Percentiles rank a stretch among this genome's conserved stretches.
phyloP scores from a whole-genome alignment of 2,797 vertebrate species.

The Knipowitschia caucasica region DNA sequence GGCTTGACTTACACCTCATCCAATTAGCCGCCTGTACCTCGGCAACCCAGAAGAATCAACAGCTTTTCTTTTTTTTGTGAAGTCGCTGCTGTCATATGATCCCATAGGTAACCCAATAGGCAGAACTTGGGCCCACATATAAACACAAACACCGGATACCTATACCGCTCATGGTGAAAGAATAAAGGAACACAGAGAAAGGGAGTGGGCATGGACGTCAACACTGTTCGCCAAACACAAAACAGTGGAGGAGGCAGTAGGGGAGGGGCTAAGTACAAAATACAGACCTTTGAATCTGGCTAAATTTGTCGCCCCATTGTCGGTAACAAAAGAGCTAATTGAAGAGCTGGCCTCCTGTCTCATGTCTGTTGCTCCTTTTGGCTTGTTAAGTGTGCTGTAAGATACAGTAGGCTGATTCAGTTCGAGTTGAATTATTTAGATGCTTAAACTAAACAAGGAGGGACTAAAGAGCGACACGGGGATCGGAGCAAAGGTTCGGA shows the following conservation, averaged over 20 bases:
- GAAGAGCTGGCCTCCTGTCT: conserved; percentile 79
- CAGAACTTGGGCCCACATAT: conserved; percentile 19
- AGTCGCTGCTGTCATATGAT: conserved; percentile 83
- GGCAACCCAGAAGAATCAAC: conserved; percentile 80
- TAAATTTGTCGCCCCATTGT: conserved; percentile 86
- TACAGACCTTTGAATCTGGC: conserved; percentile 73
- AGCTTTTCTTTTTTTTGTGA: conserved; percentile 67
- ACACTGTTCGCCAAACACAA: conserved; percentile 62
- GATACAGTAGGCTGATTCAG: conserved; percentile 80
- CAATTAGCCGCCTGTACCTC: conserved; percentile 92
- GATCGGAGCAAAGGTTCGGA: conserved; percentile 28
- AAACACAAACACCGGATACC: conserved; percentile 55
- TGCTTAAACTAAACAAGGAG: conserved; percentile 65
- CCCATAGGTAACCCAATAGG: conserved; percentile 79
- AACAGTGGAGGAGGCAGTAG: conserved; percentile 60
- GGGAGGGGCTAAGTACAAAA: conserved; percentile 78
- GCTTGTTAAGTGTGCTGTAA: conserved; percentile 90
- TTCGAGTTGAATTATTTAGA: conserved; percentile 90
- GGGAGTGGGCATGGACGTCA: conserved; percentile 65
- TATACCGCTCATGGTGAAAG: conserved; percentile 38
- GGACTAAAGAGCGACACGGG: conserved; percentile 49
- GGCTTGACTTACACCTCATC: conserved; percentile 94
- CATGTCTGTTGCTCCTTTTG: conserved; percentile 80
- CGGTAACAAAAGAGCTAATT: conserved; percentile 89
- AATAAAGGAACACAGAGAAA: conserved; percentile 61